These are phyloP conservation scores for Amblyopsis rosae DNA, from an alignment of 2,113 vertebrate genomes.

Conservation along the genomic window DNA sequence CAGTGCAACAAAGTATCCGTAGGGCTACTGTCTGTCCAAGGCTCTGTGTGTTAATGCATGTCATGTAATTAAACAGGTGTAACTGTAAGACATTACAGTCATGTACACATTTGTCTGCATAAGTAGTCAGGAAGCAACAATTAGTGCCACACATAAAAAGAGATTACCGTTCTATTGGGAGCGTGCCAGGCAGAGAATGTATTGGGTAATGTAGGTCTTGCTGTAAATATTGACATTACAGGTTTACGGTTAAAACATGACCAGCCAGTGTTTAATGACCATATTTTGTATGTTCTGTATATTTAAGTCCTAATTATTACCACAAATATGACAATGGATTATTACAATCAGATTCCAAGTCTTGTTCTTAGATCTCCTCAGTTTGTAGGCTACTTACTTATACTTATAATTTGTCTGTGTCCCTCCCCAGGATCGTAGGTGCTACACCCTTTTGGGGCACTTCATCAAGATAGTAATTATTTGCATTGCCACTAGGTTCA, in stretches of 20 bases:
- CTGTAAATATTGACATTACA: background rate
- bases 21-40: background rate
- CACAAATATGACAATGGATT: no score
- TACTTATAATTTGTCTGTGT: conserved; percentile 9
- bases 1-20: background rate
- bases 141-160: background rate
- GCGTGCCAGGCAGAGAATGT: conserved; percentile 1
- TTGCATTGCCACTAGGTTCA: no score
- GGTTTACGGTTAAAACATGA: background rate
- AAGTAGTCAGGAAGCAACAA: conserved; percentile 9
- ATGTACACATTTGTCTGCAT: conserved; percentile 1
- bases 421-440: background rate
- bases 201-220: conserved; percentile 8
- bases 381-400: conserved; percentile 4
- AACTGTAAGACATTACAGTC: background rate
- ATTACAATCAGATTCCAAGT: background rate
- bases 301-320: no score
- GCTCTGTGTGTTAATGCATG: background rate
- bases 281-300: no score
- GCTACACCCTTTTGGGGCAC: no score
- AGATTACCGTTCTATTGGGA: background rate
- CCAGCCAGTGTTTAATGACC: background rate
- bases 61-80: no score
- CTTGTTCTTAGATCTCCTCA: background rate
- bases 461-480: no score